These are phyloP conservation scores for Strix occidentalis DNA, from an alignment of 2,797 vertebrate genomes.

Conservation along the genomic window DNA sequence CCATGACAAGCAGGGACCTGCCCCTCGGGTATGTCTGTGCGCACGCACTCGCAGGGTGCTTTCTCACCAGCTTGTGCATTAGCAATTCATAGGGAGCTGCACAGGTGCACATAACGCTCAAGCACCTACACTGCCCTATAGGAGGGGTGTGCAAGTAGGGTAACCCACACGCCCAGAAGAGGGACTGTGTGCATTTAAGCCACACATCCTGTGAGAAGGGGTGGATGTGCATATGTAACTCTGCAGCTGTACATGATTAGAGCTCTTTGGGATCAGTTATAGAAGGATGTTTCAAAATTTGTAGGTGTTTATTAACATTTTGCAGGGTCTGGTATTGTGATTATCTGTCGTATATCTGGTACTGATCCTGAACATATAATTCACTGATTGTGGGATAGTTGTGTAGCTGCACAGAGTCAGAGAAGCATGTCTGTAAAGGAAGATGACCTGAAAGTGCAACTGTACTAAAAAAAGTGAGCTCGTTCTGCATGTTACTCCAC, in stretches of 20 bases:
- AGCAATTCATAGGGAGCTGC: not conserved
- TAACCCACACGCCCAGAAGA: not conserved
- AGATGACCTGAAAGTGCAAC: not conserved
- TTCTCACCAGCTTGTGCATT: not conserved
- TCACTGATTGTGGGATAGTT: not conserved
- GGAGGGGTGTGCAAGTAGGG: not conserved
- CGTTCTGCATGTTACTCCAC: not conserved
- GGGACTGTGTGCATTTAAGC: not conserved
- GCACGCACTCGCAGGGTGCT: accelerated
- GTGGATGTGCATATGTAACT: not conserved
- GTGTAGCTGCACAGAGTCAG: not conserved
- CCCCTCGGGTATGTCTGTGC: not conserved
- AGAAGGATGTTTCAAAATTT: not conserved
- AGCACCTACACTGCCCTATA: not conserved
- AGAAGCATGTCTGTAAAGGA: not conserved
- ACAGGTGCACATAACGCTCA: not conserved
- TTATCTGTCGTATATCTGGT: not conserved
- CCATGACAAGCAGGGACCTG: not conserved
- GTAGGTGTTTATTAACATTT: not conserved
- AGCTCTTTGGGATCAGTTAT: not conserved
- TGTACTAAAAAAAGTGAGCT: not conserved
- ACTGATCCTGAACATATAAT: not conserved
- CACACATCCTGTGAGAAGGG: not conserved
- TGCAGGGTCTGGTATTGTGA: not conserved
- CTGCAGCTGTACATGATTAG: not conserved